phyloP scores from a whole-genome alignment of 2,888 invertebrate genomes.

The Epiperipatus broadwayi region DNA sequence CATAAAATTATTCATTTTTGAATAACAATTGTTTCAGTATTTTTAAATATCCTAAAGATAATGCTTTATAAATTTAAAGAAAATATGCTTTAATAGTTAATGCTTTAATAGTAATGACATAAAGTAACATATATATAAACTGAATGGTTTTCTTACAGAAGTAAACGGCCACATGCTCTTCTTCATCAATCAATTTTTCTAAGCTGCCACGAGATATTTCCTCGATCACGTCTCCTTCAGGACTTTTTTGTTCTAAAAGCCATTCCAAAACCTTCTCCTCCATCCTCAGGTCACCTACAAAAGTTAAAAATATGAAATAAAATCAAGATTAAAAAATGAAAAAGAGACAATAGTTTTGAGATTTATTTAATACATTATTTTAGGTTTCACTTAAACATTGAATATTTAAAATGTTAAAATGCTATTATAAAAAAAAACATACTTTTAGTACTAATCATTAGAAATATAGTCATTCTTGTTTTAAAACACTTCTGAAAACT shows the following conservation, averaged over 20 bases:
- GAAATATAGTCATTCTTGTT: too few species aligned
- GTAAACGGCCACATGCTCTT: constrained; percentile 65
- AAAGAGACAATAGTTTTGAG: too few species aligned
- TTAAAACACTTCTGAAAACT: too few species aligned
- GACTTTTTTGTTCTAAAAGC: constrained; percentile 76
- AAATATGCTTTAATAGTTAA: background rate
- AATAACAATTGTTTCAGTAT: too few species aligned
- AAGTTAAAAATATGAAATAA: background rate
- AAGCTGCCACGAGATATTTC: constrained; percentile 62
- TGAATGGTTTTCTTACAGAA: constrained; percentile 52
- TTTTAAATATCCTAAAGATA: too few species aligned
- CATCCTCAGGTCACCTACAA: constrained; percentile 26
- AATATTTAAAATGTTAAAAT: background rate
- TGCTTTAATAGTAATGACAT: background rate
- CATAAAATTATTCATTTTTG: too few species aligned
- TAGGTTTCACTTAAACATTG: too few species aligned
- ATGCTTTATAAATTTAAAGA: too few species aligned
- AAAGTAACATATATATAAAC: background rate
- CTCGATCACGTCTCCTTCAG: constrained; percentile 72
- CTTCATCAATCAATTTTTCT: constrained; percentile 50
- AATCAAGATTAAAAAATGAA: too few species aligned
- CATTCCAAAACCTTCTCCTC: constrained; percentile 49
- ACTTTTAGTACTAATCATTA: too few species aligned
- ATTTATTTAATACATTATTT: too few species aligned
- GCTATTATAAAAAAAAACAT: background rate